These are phyloP conservation scores for Mustela lutreola DNA, from an alignment of 2,113 vertebrate species.

Conservation along the genomic window DNA sequence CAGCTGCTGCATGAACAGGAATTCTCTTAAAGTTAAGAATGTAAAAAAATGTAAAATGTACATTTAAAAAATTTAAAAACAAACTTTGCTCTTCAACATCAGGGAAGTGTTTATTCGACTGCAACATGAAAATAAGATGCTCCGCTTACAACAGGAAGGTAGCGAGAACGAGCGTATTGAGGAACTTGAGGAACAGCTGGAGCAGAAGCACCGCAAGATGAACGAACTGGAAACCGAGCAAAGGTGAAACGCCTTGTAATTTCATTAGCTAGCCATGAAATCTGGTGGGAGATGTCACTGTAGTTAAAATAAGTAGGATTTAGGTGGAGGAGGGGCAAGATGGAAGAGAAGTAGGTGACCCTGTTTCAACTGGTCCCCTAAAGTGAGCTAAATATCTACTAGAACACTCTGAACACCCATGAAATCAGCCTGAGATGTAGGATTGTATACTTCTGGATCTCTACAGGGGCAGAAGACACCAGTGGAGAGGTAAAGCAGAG, in stretches of 20 bases:
- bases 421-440: no score
- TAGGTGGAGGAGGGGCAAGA: no score
- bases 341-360: no score
- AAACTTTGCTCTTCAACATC: constrained; percentile 57
- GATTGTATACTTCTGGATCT: no score
- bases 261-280: background rate
- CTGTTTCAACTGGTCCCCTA: no score
- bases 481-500: no score
- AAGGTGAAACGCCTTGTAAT: constrained; percentile 82
- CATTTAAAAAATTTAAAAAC: constrained; percentile 1
- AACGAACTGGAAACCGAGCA: constrained; percentile 96
- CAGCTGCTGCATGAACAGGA: background rate
- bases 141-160: constrained; percentile 95
- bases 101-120: constrained; percentile 97
- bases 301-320: background rate
- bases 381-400: no score
- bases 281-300: background rate
- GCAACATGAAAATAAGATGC: constrained; percentile 99
- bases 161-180: constrained; percentile 93
- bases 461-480: no score
- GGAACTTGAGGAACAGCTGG: constrained; percentile 92
- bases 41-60: background rate
- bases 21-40: constrained; percentile 4
- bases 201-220: constrained; percentile 92
- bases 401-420: no score